Conservation (phyloP, 2,888 invertebrate species). For the Apamea crenata region DNA sequence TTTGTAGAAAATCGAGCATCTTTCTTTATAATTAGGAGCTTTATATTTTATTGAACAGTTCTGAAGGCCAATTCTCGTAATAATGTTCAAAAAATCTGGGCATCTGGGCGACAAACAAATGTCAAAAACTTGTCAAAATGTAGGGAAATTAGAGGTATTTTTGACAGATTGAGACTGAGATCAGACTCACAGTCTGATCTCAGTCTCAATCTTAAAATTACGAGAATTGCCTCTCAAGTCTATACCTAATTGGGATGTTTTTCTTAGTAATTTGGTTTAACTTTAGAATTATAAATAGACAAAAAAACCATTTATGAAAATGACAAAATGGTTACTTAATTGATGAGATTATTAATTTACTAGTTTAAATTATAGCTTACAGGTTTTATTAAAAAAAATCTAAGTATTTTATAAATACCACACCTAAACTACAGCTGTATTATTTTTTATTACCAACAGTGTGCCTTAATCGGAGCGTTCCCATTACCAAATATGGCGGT, state of each 20-base stretch:
- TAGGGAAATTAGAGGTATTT: no score
- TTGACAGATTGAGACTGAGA: no score
- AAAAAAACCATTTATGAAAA: neutral
- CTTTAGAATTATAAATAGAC: neutral
- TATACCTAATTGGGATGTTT: no score
- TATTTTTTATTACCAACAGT: neutral
- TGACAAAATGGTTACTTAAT: neutral
- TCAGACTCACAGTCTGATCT: no score
- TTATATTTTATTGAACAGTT: neutral
- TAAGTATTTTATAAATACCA: neutral
- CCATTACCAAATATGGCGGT: constrained; percentile 26
- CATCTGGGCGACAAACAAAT: no score
- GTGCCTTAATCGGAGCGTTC: constrained; percentile 11
- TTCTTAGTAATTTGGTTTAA: neutral
- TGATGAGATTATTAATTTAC: neutral
- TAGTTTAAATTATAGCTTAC: neutral
- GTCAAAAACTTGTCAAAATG: no score
- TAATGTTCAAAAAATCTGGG: no score
- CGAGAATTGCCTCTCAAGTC: neutral
- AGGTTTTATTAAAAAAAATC: neutral
- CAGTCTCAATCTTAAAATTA: no score
- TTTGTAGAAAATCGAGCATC: neutral
- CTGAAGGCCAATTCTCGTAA: no score
- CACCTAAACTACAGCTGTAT: neutral
- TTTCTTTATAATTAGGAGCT: neutral